phyloP scores from a whole-genome alignment of 2,113 vertebrate genomes.

The Coptodon rendalli region DNA sequence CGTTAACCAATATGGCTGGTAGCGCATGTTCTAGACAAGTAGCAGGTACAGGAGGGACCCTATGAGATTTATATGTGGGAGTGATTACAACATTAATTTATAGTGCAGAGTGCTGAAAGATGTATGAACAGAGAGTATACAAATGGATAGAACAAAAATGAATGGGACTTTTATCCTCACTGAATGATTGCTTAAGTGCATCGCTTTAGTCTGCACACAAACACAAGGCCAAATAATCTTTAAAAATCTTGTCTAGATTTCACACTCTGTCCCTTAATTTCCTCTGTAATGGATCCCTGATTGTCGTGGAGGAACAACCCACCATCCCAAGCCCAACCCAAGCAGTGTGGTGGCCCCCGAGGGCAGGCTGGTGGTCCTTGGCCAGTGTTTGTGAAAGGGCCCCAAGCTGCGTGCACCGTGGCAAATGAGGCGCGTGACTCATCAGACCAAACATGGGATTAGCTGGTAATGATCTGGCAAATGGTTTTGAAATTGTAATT shows the following conservation, averaged over 20 bases:
- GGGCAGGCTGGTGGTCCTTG: slow-evolving; percentile 8
- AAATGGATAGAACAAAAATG: background rate
- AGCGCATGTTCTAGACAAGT: accelerated
- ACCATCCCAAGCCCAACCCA: background rate
- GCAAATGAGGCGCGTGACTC: slow-evolving; percentile 74
- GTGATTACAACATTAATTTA: background rate
- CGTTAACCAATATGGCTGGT: background rate
- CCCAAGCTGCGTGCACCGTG: slow-evolving; percentile 50
- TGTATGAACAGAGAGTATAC: background rate
- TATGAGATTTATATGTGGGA: background rate
- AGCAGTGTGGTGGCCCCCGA: background rate
- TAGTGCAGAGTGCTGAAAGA: background rate
- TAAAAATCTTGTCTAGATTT: background rate
- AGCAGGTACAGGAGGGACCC: background rate
- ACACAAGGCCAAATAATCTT: background rate
- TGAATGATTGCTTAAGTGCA: background rate
- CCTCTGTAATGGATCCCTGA: background rate
- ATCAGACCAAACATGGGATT: slow-evolving; percentile 74
- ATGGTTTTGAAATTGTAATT: slow-evolving; percentile 77
- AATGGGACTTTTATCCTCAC: background rate
- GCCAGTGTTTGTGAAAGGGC: slow-evolving; percentile 50
- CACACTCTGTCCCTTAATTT: background rate
- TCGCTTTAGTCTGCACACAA: background rate
- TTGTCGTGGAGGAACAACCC: background rate
- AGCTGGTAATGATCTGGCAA: slow-evolving; percentile 75